Evolutionary conservation across 2,113 vertebrate species (phyloP), one percentile per base, ranked within the genome.

Genomic region (Tor tambroides): DNA sequence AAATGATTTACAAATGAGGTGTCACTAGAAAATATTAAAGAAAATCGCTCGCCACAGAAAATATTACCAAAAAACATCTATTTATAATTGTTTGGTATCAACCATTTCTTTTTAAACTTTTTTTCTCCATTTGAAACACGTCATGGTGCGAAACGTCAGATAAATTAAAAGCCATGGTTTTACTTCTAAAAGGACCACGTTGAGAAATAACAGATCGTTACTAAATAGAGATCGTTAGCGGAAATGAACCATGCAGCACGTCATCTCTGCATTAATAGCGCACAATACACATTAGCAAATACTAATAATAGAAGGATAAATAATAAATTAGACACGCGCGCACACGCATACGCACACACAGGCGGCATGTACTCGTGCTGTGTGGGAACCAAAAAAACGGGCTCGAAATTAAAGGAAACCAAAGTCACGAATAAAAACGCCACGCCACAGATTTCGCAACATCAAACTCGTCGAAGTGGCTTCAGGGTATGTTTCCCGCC

Each of bases 1-100:
- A 99, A 98, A 96, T 72, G 96, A 97, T 97, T 98, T 99, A 98
- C 97, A 98, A 97, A 97, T 97, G 97, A 98, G 97, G 98, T 98
- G 97, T 96, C 97, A 96, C 97, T 98, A 99, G 96, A 98, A 99
- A 99, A 95, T 95, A 93, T 94, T 87, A 93, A 95, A 94, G 90
- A 92, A 95, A 93, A 88, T 92, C 85, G 91, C 91, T 93, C 43
- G 90, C 92, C 94, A 94, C 95, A 94, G 93, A 94, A 95, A 95
- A 94, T 92, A 94, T 95, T 94, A 94, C 93, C 92, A 91, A 94
- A 77, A 95, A 95, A 96, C 94, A 95, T 94, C 92, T 93, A 94
- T 51, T 69, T 72, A 54, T 69, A 91, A 95, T 92, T 59, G 93
- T 95, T 95, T 95, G 95, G 93, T 95, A 94, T 95, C 91, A 93